These are phyloP conservation scores for Apis mellifera DNA, from an alignment of 1,140 invertebrate genomes.

Conservation along the genomic window DNA sequence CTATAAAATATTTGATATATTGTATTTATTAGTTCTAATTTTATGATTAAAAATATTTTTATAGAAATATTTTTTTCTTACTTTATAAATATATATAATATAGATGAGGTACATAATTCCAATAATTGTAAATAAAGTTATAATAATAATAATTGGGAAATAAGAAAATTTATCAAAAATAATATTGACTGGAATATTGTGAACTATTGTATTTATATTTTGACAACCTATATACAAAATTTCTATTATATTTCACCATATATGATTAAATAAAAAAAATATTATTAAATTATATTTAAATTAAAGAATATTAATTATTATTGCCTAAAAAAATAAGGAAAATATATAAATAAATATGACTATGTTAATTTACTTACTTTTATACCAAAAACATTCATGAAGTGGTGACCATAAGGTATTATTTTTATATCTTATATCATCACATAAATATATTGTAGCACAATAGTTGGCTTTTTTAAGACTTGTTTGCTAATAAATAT, in stretches of 20 bases:
- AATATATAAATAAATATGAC: not conserved
- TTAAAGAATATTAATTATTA: too few species aligned
- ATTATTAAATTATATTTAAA: not conserved
- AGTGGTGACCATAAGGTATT: constrained; percentile 31
- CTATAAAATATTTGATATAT: not conserved
- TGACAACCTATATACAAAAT: constrained; percentile 4
- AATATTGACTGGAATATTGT: not conserved
- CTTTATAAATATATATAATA: not conserved
- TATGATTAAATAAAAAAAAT: not conserved
- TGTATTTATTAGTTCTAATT: not conserved
- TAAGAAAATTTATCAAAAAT: not conserved
- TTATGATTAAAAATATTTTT: constrained; percentile 5
- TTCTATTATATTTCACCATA: not conserved
- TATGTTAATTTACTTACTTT: constrained; percentile 21
- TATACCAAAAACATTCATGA: not conserved
- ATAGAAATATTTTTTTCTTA: not conserved
- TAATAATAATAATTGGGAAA: constrained; percentile 3
- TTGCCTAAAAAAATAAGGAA: not conserved
- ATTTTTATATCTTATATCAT: constrained; percentile 6
- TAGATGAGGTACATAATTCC: constrained; percentile 27
- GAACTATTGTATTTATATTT: not conserved
- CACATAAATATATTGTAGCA: not conserved
- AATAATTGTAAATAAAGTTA: constrained; percentile 16
- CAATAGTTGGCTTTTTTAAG: not conserved
- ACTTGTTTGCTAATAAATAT: too few species aligned